A percentile compares a stretch with the other conserved stretches of the same genome.
These are phyloP conservation scores for Bombycilla garrulus DNA, from an alignment of 2,113 vertebrate genomes.

Conservation along the genomic window DNA sequence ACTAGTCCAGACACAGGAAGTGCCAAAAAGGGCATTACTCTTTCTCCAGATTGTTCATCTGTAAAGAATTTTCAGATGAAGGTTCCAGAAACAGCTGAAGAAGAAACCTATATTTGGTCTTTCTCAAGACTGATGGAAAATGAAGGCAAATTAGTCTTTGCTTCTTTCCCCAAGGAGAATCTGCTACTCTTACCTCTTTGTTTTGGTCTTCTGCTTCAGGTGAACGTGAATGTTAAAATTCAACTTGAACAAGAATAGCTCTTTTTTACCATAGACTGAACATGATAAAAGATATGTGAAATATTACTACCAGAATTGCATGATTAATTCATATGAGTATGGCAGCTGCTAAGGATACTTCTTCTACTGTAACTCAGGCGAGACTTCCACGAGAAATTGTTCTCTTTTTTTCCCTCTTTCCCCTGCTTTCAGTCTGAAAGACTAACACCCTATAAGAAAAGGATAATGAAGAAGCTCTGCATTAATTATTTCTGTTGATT, in stretches of 20 bases:
- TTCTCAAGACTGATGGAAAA: background rate
- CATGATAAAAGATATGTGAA: background rate
- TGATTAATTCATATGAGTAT: background rate
- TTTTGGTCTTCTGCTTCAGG: background rate
- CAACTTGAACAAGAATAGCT: rapidly evolving
- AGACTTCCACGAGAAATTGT: background rate
- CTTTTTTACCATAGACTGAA: background rate
- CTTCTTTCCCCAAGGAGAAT: background rate
- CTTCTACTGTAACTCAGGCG: background rate
- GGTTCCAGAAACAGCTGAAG: background rate
- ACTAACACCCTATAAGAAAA: background rate
- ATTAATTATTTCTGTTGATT: background rate
- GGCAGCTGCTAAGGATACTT: background rate
- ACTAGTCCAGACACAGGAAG: background rate
- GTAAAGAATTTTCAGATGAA: background rate
- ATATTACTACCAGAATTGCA: background rate
- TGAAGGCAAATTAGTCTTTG: background rate
- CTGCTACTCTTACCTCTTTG: rapidly evolving
- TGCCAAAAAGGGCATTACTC: background rate
- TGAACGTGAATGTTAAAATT: background rate
- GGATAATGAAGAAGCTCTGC: background rate
- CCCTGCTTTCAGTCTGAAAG: background rate
- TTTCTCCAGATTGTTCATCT: background rate
- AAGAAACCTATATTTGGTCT: rapidly evolving
- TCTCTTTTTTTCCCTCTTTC: background rate